Percentiles rank a stretch among this genome's conserved stretches.
These are phyloP conservation scores for Plectropomus leopardus DNA, from an alignment of 2,113 vertebrate genomes.

Conservation along the genomic window DNA sequence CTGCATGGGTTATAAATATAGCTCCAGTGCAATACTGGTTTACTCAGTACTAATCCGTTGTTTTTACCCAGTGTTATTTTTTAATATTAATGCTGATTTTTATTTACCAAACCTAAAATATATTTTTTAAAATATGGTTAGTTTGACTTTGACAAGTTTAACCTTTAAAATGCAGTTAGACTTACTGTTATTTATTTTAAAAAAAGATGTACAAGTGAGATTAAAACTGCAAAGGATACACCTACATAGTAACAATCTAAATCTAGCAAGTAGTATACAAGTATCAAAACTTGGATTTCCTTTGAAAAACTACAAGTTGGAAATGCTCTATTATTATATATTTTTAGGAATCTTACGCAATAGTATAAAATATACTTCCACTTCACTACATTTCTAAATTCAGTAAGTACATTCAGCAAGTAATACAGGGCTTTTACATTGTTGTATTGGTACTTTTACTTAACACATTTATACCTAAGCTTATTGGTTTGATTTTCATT, in stretches of 20 bases:
- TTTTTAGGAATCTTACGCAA: too few species aligned
- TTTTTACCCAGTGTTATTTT: neutral
- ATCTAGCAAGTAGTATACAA: too few species aligned
- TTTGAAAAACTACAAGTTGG: too few species aligned
- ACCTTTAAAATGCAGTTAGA: neutral
- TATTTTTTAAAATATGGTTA: neutral
- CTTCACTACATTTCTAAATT: neutral
- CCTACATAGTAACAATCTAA: too few species aligned
- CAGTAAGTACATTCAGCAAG: neutral
- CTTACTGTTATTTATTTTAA: too few species aligned
- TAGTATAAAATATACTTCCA: neutral
- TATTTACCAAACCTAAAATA: slow-evolving; percentile 3
- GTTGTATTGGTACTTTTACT: neutral
- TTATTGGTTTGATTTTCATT: too few species aligned
- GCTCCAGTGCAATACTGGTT: neutral
- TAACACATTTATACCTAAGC: too few species aligned
- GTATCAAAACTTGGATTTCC: too few species aligned
- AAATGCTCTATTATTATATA: too few species aligned
- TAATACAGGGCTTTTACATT: neutral
- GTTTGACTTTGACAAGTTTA: neutral
- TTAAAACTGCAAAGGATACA: neutral
- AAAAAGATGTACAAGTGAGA: neutral
- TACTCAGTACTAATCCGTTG: neutral
- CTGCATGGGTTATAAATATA: neutral
- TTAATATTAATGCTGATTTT: neutral